Conservation (phyloP, 2,797 vertebrate genomes). For the Enteromius viviparus region DNA sequence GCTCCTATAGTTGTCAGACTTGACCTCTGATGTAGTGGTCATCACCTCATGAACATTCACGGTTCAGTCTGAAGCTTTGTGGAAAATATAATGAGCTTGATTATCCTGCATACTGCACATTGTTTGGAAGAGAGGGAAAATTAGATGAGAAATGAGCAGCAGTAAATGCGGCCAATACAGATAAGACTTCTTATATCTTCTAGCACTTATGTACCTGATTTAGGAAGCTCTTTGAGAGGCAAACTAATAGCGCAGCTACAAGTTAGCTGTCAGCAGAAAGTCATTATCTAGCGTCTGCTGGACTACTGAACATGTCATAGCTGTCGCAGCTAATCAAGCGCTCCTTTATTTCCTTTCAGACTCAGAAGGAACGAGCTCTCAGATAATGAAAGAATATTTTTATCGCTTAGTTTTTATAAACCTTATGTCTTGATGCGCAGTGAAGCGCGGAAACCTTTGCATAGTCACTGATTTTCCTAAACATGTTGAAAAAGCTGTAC, state of each 20-base stretch:
- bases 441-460: not conserved
- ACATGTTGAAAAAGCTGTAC: not conserved
- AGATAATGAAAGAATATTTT: constrained; percentile 32
- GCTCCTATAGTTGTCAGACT: not conserved
- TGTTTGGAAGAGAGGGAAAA: not conserved
- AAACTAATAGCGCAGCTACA: constrained; percentile 67
- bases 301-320: constrained; percentile 58
- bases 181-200: constrained; percentile 53
- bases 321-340: constrained; percentile 57
- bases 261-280: constrained; percentile 67
- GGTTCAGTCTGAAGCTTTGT: not conserved
- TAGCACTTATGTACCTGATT: constrained; percentile 62
- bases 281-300: constrained; percentile 67
- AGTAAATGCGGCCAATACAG: constrained; percentile 49
- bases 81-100: not conserved
- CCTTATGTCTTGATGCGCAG: not conserved
- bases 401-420: constrained; percentile 27
- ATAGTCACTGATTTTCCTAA: not conserved
- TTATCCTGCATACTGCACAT: not conserved
- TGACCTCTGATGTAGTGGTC: not conserved
- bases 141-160: constrained; percentile 24
- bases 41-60: not conserved
- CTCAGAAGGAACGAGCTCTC: constrained; percentile 10
- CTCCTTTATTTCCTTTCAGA: constrained; percentile 51
- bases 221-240: constrained; percentile 63